A percentile compares a stretch with the other conserved stretches of the same genome.
Evolutionary conservation across 1,140 invertebrate genomes (phyloP).

Genomic region (Sinella curviseta): DNA sequence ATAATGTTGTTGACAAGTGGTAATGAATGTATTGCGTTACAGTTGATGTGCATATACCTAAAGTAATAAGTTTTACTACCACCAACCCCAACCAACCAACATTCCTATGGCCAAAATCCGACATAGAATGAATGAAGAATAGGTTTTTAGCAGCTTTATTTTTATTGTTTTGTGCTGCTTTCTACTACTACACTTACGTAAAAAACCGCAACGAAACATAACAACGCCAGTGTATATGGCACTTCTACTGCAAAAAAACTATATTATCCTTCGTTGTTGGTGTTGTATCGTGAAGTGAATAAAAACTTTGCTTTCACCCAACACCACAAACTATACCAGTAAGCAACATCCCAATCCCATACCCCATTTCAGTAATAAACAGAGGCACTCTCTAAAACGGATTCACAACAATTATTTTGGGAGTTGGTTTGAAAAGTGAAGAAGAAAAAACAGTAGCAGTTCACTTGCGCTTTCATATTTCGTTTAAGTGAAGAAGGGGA

Average conservation of each 20-base stretch:
- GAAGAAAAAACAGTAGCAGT: not conserved
- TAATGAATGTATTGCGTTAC: too few species aligned
- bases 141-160: too few species aligned
- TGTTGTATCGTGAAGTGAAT: not conserved
- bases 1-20: too few species aligned
- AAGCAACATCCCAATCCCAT: not conserved
- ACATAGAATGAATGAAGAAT: too few species aligned
- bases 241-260: too few species aligned
- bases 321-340: not conserved
- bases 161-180: too few species aligned
- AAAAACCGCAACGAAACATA: not conserved
- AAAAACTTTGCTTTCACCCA: constrained; percentile 17
- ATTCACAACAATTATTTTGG: not conserved
- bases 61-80: too few species aligned
- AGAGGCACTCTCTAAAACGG: not conserved
- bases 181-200: too few species aligned
- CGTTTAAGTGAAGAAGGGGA: not conserved
- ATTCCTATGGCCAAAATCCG: too few species aligned
- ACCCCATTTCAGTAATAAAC: not conserved
- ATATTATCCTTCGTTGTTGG: too few species aligned
- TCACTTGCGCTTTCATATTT: not conserved
- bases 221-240: too few species aligned
- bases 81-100: too few species aligned
- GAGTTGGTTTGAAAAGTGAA: constrained; percentile 11
- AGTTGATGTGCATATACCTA: not conserved